Conservation (phyloP, 2,797 vertebrate genomes). For the Propithecus perrieri region DNA sequence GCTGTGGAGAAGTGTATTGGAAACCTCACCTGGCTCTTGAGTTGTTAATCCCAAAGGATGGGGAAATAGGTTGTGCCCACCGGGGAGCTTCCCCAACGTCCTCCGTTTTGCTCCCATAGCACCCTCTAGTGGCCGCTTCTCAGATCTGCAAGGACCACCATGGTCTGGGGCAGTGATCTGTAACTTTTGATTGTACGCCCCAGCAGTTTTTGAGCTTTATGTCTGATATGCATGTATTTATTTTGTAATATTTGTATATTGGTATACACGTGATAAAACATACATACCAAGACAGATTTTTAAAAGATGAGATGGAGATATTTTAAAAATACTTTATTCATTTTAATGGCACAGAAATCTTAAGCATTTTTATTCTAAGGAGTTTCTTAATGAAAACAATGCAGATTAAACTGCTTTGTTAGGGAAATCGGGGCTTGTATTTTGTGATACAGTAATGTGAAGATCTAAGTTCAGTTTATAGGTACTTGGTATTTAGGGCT, state of each 20-base stretch:
- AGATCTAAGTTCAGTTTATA: background rate
- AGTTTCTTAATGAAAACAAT: background rate
- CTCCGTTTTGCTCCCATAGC: background rate
- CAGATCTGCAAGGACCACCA: background rate
- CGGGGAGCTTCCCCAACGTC: rapidly evolving
- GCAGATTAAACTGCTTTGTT: background rate
- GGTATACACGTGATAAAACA: background rate
- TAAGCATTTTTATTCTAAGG: background rate
- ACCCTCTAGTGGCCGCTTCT: constrained; percentile 41
- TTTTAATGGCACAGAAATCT: background rate
- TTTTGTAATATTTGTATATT: background rate
- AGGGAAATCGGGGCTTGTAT: background rate
- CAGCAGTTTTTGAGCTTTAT: background rate
- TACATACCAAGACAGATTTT: background rate
- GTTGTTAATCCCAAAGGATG: background rate
- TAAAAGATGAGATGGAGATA: background rate
- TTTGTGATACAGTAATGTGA: background rate
- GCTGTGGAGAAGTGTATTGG: background rate
- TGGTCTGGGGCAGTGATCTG: background rate
- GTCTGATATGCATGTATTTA: background rate
- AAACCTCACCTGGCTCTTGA: background rate
- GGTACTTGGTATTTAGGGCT: background rate
- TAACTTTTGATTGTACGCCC: background rate
- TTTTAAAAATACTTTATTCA: background rate
- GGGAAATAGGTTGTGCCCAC: background rate